Evolutionary conservation across 2,797 vertebrate genomes (phyloP), one percentile per base, ranked within the genome.

Genomic region (Picus viridis): DNA sequence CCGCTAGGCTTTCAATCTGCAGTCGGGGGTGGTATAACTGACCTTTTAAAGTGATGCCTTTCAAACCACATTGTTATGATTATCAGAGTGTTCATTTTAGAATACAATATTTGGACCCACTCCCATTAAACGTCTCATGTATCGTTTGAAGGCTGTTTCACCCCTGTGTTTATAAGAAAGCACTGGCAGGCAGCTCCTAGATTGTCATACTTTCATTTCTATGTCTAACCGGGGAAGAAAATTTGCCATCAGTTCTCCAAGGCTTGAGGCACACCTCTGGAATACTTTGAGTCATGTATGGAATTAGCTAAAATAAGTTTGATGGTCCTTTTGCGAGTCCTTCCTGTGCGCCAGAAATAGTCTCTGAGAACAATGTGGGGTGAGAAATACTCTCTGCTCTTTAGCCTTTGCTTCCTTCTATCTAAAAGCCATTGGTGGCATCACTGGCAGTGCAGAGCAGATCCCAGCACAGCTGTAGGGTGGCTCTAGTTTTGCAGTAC

Each of bases 41-140:
- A 97, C 97, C 97, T 98, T 98, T 97, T 94, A 95, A 96, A 96
- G 96, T 94, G 95, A 95, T 97, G 88, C 83, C 96, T 97, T 97
- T 96, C 89, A 95, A 97, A 97, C 97, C 96, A 94, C 97, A 97
- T 97, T 97, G 97, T 98, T 97, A 93, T 96, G 93, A 94, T 97
- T 94, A 88, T 95, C 94, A 95, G 90, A 96, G 90, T 71, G 87
- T 88, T 95, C 83, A 27, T 83, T 96, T 93, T 83, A 86, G 88
- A 92, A 39, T 75, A 90, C 89, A 93, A 67, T 87, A 92, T 94
- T 94, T 95, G 94, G 91, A 91, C 83, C 43, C 30, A 14, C 69
- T 95, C 80, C 88, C 36, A 2, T 47, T 90, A 79, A 86, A 90
- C 89, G 62, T 90, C 69, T 93, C 0, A 0, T 77, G 27, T 82